Base-by-base conservation (phyloP, 2,888 invertebrate species). In the Anarsia innoxiella region DNA sequence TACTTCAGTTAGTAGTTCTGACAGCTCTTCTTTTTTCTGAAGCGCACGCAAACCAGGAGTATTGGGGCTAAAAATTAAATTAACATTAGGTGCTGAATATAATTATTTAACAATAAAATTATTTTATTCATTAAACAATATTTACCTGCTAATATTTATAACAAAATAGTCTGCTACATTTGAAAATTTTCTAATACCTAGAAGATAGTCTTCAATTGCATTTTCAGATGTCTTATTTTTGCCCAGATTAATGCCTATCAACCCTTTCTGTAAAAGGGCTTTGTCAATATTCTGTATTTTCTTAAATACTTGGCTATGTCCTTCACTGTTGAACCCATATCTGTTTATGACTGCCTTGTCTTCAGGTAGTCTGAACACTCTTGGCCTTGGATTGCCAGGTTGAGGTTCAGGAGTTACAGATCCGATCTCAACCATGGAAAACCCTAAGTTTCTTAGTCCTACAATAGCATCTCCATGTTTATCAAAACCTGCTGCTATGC, bases 401-500 rank as follows among this genome's bases (percentile, higher is more conserved):
- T 99, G 99, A 0, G 99, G 94, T 54, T 90, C 66, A 1, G 99
- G 99, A 1, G 99, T 99, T 0, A 99, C 91, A 2, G 96, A 96
- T 41, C 99, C 99, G 53, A 99, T 90, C 88, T 99, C 99, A 12
- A 99, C 90, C 71, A 97, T 95, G 3, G 98, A 94, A 77, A 99
- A 98, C 0, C 99, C 99, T 39, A 96, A 79, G 56, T 91, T 89
- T 43, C 89, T 86, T 25, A 99, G 76, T 0, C 95, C 94, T 54
- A 89, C 73, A 1, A 97, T 86, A 12, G 95, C 96, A 83, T 98
- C 97, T 3, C 92, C 98, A 76, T 99, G 91, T 74, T 99, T 99
- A 73, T 99, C 99, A 80, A 99, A 99, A 3, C 99, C 99, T 39
- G 99, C 99, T 14, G 99, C 99, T 59, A 99, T 90, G n/a, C 99